Evolutionary conservation across 2,113 vertebrate species (phyloP).

Genomic region (Lathamus discolor): DNA sequence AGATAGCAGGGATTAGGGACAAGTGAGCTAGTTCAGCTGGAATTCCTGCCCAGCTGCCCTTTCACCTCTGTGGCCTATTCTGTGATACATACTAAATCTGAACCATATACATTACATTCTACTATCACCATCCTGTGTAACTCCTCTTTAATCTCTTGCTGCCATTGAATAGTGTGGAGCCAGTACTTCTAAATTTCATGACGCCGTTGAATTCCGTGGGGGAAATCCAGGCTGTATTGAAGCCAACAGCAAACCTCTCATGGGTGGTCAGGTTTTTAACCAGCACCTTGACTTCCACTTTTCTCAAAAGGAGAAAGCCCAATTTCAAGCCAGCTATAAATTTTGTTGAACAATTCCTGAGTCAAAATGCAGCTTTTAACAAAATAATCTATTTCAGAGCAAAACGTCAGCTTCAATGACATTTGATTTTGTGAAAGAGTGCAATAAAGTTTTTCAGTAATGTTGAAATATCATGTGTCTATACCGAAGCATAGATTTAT

Average conservation of each 20-base stretch:
- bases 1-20: constrained; percentile 34
- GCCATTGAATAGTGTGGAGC: constrained; percentile 52
- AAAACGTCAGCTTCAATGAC: background rate
- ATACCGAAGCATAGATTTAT: background rate
- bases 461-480: background rate
- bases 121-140: constrained; percentile 13
- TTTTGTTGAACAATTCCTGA: background rate
- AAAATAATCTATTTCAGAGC: background rate
- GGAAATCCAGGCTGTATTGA: constrained; percentile 28
- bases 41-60: constrained; percentile 46
- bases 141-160: constrained; percentile 55
- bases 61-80: constrained; percentile 17
- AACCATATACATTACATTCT: constrained; percentile 34
- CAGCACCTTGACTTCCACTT: background rate
- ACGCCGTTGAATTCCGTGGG: constrained; percentile 25
- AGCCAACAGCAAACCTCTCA: background rate
- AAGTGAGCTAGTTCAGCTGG: constrained; percentile 21
- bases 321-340: background rate
- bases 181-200: constrained; percentile 42
- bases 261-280: constrained; percentile 46
- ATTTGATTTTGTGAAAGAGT: background rate
- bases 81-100: constrained; percentile 31
- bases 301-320: background rate
- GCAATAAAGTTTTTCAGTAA: background rate
- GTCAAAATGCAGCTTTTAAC: background rate